phyloP scores from a whole-genome alignment of 2,797 vertebrate genomes.

The Hephaestus fuliginosus region DNA sequence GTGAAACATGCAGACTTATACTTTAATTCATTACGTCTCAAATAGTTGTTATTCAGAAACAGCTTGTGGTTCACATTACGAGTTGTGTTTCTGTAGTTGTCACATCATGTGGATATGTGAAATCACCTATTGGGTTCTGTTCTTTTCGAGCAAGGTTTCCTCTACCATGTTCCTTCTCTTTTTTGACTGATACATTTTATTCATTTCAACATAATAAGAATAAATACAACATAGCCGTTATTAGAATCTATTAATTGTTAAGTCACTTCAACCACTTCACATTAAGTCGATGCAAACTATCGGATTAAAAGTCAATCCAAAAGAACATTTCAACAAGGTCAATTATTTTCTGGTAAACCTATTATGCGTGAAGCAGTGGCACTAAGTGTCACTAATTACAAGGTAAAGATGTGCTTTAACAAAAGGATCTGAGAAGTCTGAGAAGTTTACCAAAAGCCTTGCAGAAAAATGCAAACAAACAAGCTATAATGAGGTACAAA shows the following conservation, averaged over 20 bases:
- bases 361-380: neutral
- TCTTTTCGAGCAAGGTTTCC: neutral
- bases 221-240: neutral
- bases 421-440: constrained; percentile 35
- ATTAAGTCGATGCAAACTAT: neutral
- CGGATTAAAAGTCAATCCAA: constrained; percentile 13
- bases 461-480: constrained; percentile 12
- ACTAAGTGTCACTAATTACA: constrained; percentile 72
- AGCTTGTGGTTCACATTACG: neutral
- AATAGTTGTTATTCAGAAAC: neutral
- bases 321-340: neutral
- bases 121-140: too few relatives aligned
- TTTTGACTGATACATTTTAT: too few relatives aligned
- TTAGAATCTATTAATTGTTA: neutral
- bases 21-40: neutral
- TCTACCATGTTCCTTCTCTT: neutral
- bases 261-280: neutral
- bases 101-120: too few relatives aligned
- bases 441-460: constrained; percentile 31
- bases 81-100: neutral
- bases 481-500: constrained; percentile 5
- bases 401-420: constrained; percentile 58
- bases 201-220: neutral
- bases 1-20: neutral
- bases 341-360: neutral